Base-by-base conservation (phyloP, 2,797 vertebrate genomes). In the Pelochelys cantorii region DNA sequence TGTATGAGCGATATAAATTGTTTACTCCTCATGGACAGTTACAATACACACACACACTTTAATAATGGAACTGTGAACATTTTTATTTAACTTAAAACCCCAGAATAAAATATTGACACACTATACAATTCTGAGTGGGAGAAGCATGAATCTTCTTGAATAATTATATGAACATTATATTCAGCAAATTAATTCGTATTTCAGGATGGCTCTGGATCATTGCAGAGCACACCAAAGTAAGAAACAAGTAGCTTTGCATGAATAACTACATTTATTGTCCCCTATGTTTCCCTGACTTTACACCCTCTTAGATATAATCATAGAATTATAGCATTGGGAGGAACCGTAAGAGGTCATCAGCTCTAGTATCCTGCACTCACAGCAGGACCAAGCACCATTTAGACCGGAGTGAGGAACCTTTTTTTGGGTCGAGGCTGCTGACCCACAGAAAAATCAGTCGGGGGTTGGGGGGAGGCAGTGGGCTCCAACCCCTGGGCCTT, bases 51-150 rank as follows among this genome's bases (percentile, higher is more conserved):
- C 42, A 34, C 25, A 71, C 87, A 88, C 74, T 86, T 13, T 82
- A 12, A 91, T 79, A 89, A 86, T 65, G 5, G 17, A 59, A 60
- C 71, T 34, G 56, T 60, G 12, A 89, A 79, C 68, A 34, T 81
- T 71, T 57, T 75, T 5, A 62, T 88, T 95, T 89, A 90, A 88
- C 55, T 75, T 86, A 23, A 78, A 93, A 81, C 37, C 56, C 34
- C 79, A 79, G 34, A 1, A 34, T 93, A 95, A 93, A 34, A 0
- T 9, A 20, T 92, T 92, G 59, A 77, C 92, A 81, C 83, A 88
- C 54, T 95, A 62, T 79, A 85, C 74, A 8, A 27, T 34, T 34
- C 23, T 88, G 90, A 88, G 85, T 81, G 95, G 42, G 92, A 96
- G 93, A 95, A 83, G 77, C 96, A 86, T 86, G 10, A 37, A 9